Evolutionary conservation across 2,797 vertebrate genomes (phyloP), one percentile per base, ranked within the genome.

Genomic region (Myripristis murdjan): DNA sequence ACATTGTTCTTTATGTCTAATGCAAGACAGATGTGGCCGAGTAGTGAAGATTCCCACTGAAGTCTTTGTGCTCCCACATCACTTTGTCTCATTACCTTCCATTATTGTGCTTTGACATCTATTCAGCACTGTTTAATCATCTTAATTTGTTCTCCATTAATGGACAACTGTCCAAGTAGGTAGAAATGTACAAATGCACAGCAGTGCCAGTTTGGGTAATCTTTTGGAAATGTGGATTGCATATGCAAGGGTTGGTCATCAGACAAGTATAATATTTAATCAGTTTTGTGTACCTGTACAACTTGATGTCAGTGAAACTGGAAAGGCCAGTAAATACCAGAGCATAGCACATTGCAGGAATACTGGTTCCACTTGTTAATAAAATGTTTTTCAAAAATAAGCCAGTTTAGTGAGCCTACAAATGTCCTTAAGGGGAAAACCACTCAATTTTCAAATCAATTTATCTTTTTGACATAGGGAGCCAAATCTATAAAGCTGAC

Each of bases 1-100:
- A 79, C 90, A 90, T 92, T 93, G 90, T 92, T 92, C 91, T 90
- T 92, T 91, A 92, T 84, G 87, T 88, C 72, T 95, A 94, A 95
- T 88, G 84, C 70, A 84, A 92, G 81, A 82, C 94, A 95, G 92
- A 94, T 95, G 94, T 93, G 83, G 69, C 75, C 24, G 48, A 75
- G 84, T 89, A 74, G 49, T 82, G 72, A 84, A 77, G 86, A 79
- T 84, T 88, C 84, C 48, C 70, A 66, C 37, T 79, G 64, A 82
- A 67, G 71, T 67, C 81, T 87, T 73, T 84, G 75, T 87, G 68
- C 75, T 73, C 37, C 44, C 33, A 41, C 43, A 66, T 56, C 60
- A 81, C 70, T 79, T 81, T 68, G 70, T 81, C 57, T 60, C 33
- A 20, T 54, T 85, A 61, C 41, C 23, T 70, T 69, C 41, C 51